Evolutionary conservation across 2,113 vertebrate genomes (phyloP), one percentile per base, ranked within the genome.

Genomic region (Poeciliopsis turrubarensis): DNA sequence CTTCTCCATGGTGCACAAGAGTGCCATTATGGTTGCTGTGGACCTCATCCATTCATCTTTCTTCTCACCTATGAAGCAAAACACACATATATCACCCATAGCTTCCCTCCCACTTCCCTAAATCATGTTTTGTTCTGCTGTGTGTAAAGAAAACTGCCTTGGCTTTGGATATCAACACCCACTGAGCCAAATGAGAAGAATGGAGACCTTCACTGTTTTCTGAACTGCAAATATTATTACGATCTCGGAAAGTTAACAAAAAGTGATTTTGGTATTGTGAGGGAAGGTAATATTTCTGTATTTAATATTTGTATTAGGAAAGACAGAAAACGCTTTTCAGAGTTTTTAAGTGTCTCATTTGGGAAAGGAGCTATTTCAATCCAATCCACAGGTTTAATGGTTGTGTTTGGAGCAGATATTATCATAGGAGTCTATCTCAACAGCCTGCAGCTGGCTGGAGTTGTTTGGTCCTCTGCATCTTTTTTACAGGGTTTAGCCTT

Each of bases 21-120:
- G 88, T 88, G 69, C 91, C 83, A 86, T 91, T 91, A 84, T 37
- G 81, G 73, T 70, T 87, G 89, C 86, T 86, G 70, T 86, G 70
- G 87, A 87, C 88, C 83, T 86, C 82, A 90, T 91, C 79, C 85
- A 93, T 92, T 90, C 76, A 86, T 89, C 79, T 89, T 84, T 80
- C 81, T 80, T 93, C 86, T 90, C 86, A 92, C 86, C 89, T 91
- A 89, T 91, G 82, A 92, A 89, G 88, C 86, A 89, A 89, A 93
- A 91, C 88, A 90, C 89, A 89, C 90, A 91, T 91, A 92, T 77
- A 93, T 92, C 92, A 91, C 85, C 75, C 74, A 68, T 75, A 68
- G 87, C 86, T 41, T 72, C 75, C 91, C 89, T 78, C 80, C 89
- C 85, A 85, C 90, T 81, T 87, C 81, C 81, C 84, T 92, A 91